Base-by-base conservation (phyloP, 2,888 invertebrate species). In the Troilus luridus region DNA sequence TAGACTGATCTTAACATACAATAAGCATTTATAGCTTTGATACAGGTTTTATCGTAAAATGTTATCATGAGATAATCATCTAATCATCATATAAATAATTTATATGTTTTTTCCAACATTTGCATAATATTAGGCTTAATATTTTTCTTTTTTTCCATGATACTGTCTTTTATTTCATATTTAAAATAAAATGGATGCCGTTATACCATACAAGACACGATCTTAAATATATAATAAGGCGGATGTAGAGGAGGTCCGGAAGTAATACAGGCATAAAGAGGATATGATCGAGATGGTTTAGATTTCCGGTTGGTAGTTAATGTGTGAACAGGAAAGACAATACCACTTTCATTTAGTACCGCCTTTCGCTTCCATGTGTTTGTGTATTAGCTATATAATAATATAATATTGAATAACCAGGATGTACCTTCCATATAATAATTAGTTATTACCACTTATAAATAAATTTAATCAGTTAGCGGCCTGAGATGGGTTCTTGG, bases 301-400 rank as follows among this genome's bases (percentile, higher is more conserved):
- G 85, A 85, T 85, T 85, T 85, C 85, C 85, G 85, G 85, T 85
- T 81, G 8, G 12, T 58, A 58, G 85, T 58, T 85, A 85, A 85
- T 85, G 85, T 85, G 85, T 56, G 85, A 85, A 85, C 85, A 85
- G 85, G 85, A 85, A 56, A 85, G 85, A 56, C 85, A 85, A 85
- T 85, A 56, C 85, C n/a, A 85, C 85, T 85, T 85, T 85, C 85
- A 85, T 85, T 56, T 85, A 81, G 81, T 41, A 85, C 56, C 56
- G 85, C 56, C 85, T 85, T 85, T 85, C 85, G 56, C 56, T 58
- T 21, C 56, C 27, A 72, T 72, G 6, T 27, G 5, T 41, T 0
- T 27, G 17, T 11, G 24, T 62, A 62, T 62, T 21, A n/a, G 8
- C 1, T 10, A 0, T 64, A n/a, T 1, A 24, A n/a, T 64, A 64